These are phyloP conservation scores for Tolypeutes matacus DNA, from an alignment of 2,797 vertebrate genomes.

Conservation along the genomic window DNA sequence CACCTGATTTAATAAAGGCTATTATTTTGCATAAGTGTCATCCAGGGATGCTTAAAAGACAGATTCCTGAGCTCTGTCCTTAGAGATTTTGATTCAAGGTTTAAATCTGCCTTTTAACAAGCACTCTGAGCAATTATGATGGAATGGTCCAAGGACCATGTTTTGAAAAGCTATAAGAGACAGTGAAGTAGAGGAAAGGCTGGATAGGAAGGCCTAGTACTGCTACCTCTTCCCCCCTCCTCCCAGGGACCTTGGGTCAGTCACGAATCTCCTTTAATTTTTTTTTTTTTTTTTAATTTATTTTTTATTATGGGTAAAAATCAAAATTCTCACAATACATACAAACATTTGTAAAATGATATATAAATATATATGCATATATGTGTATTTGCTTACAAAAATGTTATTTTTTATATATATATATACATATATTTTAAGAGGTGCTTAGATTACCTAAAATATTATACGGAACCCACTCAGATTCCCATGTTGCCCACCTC, in stretches of 20 bases:
- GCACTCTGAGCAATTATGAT: not conserved
- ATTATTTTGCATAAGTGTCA: conserved; percentile 32
- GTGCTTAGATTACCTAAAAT: too few relatives aligned
- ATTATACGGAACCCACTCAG: too few relatives aligned
- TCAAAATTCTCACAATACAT: too few relatives aligned
- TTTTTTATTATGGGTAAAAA: too few relatives aligned
- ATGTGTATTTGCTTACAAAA: too few relatives aligned
- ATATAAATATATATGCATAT: too few relatives aligned
- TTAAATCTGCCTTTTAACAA: conserved; percentile 31
- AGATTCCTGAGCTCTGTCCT: not conserved
- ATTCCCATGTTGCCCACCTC: too few relatives aligned
- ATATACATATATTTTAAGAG: too few relatives aligned
- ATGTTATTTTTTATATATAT: too few relatives aligned
- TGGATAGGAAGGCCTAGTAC: not conserved
- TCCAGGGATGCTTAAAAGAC: conserved; percentile 12
- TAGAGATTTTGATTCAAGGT: not conserved
- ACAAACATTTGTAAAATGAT: too few relatives aligned
- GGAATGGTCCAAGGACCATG: not conserved
- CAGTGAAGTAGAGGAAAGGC: not conserved
- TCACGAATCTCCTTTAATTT: not conserved
- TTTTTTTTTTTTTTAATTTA: too few relatives aligned
- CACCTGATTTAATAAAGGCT: conserved; percentile 29
- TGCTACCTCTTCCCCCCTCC: not conserved
- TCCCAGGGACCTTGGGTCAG: not conserved
- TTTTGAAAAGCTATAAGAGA: not conserved